A percentile compares a stretch with the other conserved stretches of the same genome.
Evolutionary conservation across 2,797 vertebrate species (phyloP).

Genomic region (Vipera latastei): DNA sequence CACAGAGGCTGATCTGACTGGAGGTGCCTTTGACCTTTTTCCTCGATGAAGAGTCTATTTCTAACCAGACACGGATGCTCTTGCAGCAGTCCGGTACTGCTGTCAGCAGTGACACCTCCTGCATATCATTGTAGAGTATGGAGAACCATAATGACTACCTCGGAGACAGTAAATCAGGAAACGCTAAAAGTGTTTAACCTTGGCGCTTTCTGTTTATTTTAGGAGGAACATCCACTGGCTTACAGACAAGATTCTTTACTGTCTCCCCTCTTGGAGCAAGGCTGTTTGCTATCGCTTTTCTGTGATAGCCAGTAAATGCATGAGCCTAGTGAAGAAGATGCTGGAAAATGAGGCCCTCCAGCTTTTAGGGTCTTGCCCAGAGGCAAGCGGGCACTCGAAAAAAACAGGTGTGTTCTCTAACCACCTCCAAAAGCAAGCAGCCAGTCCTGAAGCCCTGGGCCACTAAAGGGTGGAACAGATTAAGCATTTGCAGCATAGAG

Average conservation of each 20-base stretch:
- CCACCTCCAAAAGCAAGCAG: conserved; percentile 6
- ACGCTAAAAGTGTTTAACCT: background rate
- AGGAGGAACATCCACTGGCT: background rate
- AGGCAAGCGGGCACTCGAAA: conserved; percentile 14
- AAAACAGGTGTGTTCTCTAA: conserved; percentile 2
- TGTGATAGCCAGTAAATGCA: background rate
- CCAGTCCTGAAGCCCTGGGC: accelerated
- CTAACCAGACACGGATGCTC: background rate
- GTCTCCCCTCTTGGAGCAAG: background rate
- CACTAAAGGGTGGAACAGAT: background rate
- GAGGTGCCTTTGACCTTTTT: conserved; percentile 29
- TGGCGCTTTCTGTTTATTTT: background rate
- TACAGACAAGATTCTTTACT: background rate
- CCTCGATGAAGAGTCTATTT: conserved; percentile 20
- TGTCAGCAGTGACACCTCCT: conserved; percentile 34
- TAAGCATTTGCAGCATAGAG: background rate
- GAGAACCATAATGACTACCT: background rate
- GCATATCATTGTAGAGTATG: conserved; percentile 21
- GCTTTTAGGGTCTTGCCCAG: background rate
- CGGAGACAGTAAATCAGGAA: conserved; percentile 1
- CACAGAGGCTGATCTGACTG: background rate
- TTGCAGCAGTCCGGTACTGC: conserved; percentile 31
- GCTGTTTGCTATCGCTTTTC: background rate
- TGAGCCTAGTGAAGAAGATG: accelerated
- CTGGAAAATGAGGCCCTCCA: background rate